Percentiles rank a stretch among this genome's conserved stretches.
These are phyloP conservation scores for Presbytis comata DNA, from an alignment of 2,797 vertebrate genomes.

Conservation along the genomic window DNA sequence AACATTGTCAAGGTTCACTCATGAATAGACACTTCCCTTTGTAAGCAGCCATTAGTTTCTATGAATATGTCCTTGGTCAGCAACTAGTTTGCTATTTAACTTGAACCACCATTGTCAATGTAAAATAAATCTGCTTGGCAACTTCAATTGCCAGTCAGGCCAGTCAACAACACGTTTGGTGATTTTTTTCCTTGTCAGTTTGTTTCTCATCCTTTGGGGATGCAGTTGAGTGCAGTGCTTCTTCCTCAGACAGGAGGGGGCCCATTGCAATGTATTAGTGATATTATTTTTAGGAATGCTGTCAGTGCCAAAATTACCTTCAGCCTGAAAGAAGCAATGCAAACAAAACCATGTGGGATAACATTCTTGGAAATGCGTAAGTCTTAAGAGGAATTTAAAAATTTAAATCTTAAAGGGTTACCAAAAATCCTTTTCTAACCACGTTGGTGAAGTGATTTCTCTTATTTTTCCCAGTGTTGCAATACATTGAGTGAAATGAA, in stretches of 20 bases:
- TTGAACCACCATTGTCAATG: neutral
- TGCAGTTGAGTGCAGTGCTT: neutral
- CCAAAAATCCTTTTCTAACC: conserved; percentile 56
- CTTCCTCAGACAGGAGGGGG: neutral
- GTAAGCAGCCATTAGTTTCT: conserved; percentile 39
- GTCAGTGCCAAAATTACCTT: conserved; percentile 38
- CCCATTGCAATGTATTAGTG: conserved; percentile 29
- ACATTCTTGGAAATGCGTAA: conserved; percentile 15
- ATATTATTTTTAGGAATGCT: conserved; percentile 60
- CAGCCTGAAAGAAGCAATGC: conserved; percentile 44
- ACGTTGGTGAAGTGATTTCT: conserved; percentile 72
- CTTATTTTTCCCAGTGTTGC: conserved; percentile 65
- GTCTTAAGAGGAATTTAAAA: conserved; percentile 53
- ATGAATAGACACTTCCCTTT: neutral
- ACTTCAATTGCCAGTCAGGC: neutral
- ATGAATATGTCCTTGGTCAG: conserved; percentile 18
- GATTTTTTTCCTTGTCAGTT: neutral
- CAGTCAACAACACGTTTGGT: neutral
- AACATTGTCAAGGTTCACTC: neutral
- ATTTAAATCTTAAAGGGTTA: conserved; percentile 54
- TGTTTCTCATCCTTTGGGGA: neutral
- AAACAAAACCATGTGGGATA: conserved; percentile 28
- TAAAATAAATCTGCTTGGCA: conserved; percentile 43
- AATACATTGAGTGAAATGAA: conserved; percentile 78
- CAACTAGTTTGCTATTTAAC: neutral